Base-by-base conservation (phyloP, 2,113 vertebrate species). In the Neolamprologus caudopunctatus region DNA sequence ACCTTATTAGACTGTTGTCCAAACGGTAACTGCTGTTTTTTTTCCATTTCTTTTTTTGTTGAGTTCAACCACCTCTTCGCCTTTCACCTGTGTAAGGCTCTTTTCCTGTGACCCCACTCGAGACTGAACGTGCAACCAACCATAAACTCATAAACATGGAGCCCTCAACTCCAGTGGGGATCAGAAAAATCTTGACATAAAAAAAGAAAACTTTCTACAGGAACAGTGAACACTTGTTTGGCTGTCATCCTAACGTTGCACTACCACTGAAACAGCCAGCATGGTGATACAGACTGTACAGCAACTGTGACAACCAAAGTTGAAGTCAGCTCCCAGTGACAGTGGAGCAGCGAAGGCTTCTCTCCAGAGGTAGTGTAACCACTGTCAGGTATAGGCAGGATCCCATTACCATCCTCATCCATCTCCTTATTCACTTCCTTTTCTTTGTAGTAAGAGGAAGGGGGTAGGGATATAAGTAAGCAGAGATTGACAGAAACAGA, bases 401-500 rank as follows among this genome's bases (percentile, higher is more conserved):
- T 89, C 82, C 79, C 57, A 80, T 89, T 91, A 80, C 80, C 66
- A 63, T n/a, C 83, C 33, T 85, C 85, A 84, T 89, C 91, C 81
- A 71, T 82, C 82, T 63, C 68, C 17, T 81, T 40, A 47, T 82
- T 80, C 47, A 35, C n/a, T 55, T 11, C 21, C 31, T 31, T 83
- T 47, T 75, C 82, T 80, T 35, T 63, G 57, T 40, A 11, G 71
- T 50, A 50, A 50, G 26, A 11, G 42, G 35, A 17, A 63, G 55
- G 53, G 45, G 10, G 42, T 2, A 11, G 35, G 45, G 28, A 51
- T 24, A 54, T 35, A 53, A 55, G 31, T 82, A 75, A 84, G 87
- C 13, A 13, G 13, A 88, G 90, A 81, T n/a, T 24, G 87, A 91
- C 40, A 82, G 53, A 79, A 83, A 89, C 90, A 91, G 88, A 92